These are phyloP conservation scores for Anarrhichthys ocellatus DNA, from an alignment of 2,113 vertebrate genomes.

Conservation along the genomic window DNA sequence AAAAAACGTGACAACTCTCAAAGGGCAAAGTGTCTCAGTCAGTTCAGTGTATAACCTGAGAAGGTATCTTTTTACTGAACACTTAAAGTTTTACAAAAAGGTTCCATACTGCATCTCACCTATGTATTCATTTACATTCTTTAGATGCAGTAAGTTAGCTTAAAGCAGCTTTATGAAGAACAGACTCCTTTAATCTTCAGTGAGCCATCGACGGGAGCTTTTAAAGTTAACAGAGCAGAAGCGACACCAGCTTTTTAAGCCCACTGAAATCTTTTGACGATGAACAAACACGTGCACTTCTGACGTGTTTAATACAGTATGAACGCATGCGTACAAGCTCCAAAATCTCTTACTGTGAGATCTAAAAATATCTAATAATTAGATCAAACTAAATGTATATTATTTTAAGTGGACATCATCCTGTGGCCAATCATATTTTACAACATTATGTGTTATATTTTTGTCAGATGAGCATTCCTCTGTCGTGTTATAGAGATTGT, in stretches of 20 bases:
- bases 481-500: not conserved
- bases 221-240: not conserved
- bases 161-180: not conserved
- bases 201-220: too few relatives aligned
- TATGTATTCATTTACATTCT: too few relatives aligned
- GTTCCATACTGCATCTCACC: too few relatives aligned
- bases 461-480: not conserved
- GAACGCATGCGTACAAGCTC: not conserved
- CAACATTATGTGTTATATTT: not conserved
- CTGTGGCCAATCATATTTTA: not conserved
- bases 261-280: not conserved
- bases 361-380: not conserved
- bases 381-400: not conserved
- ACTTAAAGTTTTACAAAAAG: not conserved
- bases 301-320: not conserved
- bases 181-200: not conserved
- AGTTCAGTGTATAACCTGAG: not conserved
- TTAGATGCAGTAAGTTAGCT: too few relatives aligned
- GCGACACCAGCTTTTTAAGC: not conserved
- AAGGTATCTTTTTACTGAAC: not conserved
- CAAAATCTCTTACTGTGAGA: not conserved
- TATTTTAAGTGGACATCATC: slow-evolving; percentile 74
- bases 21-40: not conserved
- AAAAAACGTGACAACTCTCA: not conserved
- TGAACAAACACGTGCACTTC: not conserved